Evolutionary conservation across 2,113 vertebrate genomes (phyloP).

Genomic region (Formicarius rufipectus): DNA sequence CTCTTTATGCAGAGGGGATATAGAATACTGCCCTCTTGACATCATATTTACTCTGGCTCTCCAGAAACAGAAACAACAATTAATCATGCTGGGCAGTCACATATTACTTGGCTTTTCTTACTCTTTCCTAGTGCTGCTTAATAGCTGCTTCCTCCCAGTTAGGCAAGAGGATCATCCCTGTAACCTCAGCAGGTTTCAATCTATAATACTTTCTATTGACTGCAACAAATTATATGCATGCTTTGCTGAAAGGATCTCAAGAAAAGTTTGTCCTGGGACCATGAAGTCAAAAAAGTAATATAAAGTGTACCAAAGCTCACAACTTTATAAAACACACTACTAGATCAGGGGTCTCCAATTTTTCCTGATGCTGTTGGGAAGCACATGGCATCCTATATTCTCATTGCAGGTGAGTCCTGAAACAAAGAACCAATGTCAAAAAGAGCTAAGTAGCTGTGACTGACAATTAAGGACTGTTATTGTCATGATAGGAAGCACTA

Average conservation of each 20-base stretch:
- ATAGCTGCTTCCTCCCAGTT: neutral
- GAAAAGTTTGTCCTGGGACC: neutral
- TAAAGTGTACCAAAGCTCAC: neutral
- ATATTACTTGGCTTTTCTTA: neutral
- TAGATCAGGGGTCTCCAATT: neutral
- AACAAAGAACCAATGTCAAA: neutral
- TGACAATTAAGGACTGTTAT: neutral
- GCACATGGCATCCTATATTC: neutral
- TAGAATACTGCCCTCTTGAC: neutral
- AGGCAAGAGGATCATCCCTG: neutral
- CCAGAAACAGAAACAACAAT: neutral
- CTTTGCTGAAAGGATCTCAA: neutral
- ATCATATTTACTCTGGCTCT: neutral
- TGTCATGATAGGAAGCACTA: neutral
- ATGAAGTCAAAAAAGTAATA: neutral
- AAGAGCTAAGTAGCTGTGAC: neutral
- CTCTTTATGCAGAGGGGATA: neutral
- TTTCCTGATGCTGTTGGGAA: neutral
- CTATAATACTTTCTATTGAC: neutral
- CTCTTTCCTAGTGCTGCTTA: neutral
- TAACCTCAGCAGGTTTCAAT: neutral
- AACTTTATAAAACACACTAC: neutral
- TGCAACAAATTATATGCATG: neutral
- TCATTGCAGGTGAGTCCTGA: neutral
- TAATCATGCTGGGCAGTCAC: neutral